These are phyloP conservation scores for Felis chaus DNA, from an alignment of 2,113 vertebrate species.

Conservation along the genomic window DNA sequence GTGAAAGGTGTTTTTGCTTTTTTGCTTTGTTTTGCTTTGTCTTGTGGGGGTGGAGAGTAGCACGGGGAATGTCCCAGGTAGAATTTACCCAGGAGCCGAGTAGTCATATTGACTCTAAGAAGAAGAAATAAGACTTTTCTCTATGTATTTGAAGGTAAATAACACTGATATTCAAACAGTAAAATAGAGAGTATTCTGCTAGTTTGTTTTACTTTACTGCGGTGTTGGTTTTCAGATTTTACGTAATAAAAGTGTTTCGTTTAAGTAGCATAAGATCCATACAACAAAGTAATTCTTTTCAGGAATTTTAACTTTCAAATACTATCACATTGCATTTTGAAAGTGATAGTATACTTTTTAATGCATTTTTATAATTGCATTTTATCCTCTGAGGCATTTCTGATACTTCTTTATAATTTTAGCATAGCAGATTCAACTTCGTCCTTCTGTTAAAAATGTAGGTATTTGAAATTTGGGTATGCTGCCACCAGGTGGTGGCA, in stretches of 20 bases:
- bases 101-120: not conserved
- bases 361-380: not conserved
- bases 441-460: slow-evolving; percentile 7
- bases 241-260: not conserved
- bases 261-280: not conserved
- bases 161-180: not conserved
- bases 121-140: not conserved
- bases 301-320: not conserved
- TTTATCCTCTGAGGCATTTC: not conserved
- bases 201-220: not conserved
- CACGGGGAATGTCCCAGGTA: not conserved
- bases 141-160: not conserved
- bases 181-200: not conserved
- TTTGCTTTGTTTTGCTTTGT: not conserved
- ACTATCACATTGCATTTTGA: not conserved
- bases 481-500: slow-evolving; percentile 79
- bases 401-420: not conserved
- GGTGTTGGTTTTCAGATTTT: not conserved
- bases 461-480: slow-evolving; percentile 67
- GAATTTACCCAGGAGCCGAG: not conserved
- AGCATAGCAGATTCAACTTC: not conserved
- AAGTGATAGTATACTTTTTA: not conserved
- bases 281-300: not conserved
- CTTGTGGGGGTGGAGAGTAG: not conserved
- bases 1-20: slow-evolving; percentile 2